These are phyloP conservation scores for Rhombomys opimus DNA, from an alignment of 2,113 vertebrate species.

Conservation along the genomic window DNA sequence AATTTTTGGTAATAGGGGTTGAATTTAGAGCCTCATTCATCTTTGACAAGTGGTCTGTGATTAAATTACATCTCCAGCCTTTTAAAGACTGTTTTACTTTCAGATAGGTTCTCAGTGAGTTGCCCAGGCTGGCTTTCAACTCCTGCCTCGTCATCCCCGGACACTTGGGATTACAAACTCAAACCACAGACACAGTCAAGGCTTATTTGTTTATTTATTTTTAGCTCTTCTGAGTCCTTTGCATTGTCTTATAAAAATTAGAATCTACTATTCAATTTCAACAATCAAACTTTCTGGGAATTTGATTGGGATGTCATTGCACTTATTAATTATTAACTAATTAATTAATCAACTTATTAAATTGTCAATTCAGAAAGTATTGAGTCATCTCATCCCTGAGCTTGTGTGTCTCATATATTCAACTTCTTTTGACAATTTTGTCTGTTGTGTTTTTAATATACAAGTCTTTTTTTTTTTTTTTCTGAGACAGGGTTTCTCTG, in stretches of 20 bases:
- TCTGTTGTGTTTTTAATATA: not conserved
- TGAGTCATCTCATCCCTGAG: not conserved
- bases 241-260: slow-evolving; percentile 42
- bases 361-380: not conserved
- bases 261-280: slow-evolving; percentile 1
- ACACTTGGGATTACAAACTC: not conserved
- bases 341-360: not conserved
- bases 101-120: not conserved
- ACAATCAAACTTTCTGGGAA: slow-evolving; percentile 17
- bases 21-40: not conserved
- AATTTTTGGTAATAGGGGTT: not conserved
- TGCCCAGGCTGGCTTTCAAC: not conserved
- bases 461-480: not conserved
- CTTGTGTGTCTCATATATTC: not conserved
- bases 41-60: not conserved
- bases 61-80: not conserved
- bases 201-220: not conserved
- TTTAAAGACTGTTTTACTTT: not conserved
- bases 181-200: not conserved
- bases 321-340: not conserved
- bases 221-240: not conserved
- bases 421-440: not conserved
- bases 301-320: slow-evolving; percentile 20
- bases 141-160: not conserved
- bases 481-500: no score